phyloP scores from a whole-genome alignment of 2,888 invertebrate genomes.

The Dermolepida albohirtum region DNA sequence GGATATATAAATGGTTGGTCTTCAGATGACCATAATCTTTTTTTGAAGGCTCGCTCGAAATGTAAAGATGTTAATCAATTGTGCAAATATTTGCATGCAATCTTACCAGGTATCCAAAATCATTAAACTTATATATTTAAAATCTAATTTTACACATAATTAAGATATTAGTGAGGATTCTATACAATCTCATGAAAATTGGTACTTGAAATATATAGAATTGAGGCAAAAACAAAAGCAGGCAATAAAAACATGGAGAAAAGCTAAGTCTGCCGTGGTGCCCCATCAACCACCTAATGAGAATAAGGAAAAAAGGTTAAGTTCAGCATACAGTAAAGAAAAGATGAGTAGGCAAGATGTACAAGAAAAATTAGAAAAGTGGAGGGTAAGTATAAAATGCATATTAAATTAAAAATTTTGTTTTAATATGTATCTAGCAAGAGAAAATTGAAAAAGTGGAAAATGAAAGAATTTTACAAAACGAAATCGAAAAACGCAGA shows the following conservation, averaged over 20 bases:
- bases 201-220: conserved; percentile 66
- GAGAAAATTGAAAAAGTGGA: conserved; percentile 38
- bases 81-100: conserved; percentile 53
- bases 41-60: conserved; percentile 63
- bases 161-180: conserved; percentile 60
- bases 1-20: conserved; percentile 72
- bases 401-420: not conserved
- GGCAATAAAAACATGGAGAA: conserved; percentile 65
- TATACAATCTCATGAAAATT: conserved; percentile 66
- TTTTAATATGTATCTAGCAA: conserved; percentile 25
- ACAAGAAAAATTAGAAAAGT: conserved; percentile 52
- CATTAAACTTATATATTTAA: not conserved
- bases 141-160: not conserved
- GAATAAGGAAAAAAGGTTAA: conserved; percentile 23
- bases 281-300: not conserved
- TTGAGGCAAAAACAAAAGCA: conserved; percentile 64
- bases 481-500: conserved; percentile 59
- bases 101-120: conserved; percentile 57
- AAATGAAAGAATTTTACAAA: conserved; percentile 46
- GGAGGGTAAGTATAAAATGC: conserved; percentile 52
- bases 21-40: conserved; percentile 69
- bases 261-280: conserved; percentile 50
- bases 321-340: conserved; percentile 24
- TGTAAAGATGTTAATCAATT: conserved; percentile 54
- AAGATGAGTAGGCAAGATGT: conserved; percentile 41